These are phyloP conservation scores for Phasianus colchicus DNA, from an alignment of 2,113 vertebrate species.

Conservation along the genomic window DNA sequence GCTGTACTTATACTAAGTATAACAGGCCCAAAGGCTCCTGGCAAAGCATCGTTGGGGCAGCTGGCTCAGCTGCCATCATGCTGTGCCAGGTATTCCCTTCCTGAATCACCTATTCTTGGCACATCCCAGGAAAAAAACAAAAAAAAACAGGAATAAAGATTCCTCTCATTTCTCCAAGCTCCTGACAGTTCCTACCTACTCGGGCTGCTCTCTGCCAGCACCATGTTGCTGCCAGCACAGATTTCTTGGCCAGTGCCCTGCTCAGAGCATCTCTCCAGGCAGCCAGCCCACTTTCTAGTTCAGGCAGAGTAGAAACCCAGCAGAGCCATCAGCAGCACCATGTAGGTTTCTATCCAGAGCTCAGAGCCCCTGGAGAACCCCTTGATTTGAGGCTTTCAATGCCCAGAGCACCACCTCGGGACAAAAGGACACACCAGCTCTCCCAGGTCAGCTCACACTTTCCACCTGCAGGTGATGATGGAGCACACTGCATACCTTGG, in stretches of 20 bases:
- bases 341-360: neutral
- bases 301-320: neutral
- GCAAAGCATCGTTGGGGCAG: neutral
- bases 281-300: neutral
- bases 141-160: neutral
- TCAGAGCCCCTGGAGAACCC: neutral
- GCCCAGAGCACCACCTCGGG: neutral
- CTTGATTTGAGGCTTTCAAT: neutral
- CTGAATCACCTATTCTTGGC: slow-evolving; percentile 7
- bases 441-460: neutral
- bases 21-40: slow-evolving; percentile 15
- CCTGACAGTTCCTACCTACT: slow-evolving; percentile 27
- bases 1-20: neutral
- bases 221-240: neutral
- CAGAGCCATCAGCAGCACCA: accelerated
- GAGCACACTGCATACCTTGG: neutral
- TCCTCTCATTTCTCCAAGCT: neutral
- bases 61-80: neutral
- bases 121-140: neutral
- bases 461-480: neutral
- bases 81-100: slow-evolving; percentile 33
- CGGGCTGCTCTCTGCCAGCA: slow-evolving; percentile 19
- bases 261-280: neutral
- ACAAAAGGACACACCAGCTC: too few relatives aligned
- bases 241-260: neutral